phyloP scores from a whole-genome alignment of 2,888 invertebrate species.

The Cataglyphis albicans region DNA sequence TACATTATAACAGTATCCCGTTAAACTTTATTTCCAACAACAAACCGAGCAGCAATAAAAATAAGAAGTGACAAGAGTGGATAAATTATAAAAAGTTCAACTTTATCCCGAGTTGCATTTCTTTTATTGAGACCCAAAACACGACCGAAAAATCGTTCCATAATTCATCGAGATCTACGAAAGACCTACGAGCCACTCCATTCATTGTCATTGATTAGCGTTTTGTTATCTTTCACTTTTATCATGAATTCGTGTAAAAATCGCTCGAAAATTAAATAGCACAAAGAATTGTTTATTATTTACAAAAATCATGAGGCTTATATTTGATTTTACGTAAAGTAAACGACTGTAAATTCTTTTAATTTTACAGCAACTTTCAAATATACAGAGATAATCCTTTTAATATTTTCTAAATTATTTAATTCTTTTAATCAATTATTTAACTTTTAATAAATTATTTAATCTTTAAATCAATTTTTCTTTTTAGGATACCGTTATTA shows the following conservation, averaged over 20 bases:
- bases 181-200: neutral
- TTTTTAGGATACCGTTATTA: slow-evolving; percentile 11
- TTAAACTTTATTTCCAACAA: slow-evolving; percentile 46
- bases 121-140: slow-evolving; percentile 28
- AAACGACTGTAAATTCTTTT: neutral
- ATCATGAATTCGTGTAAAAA: slow-evolving; percentile 18
- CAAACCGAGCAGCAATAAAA: neutral
- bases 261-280: neutral
- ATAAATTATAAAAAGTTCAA: slow-evolving; percentile 29
- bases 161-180: slow-evolving; percentile 17
- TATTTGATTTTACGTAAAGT: neutral
- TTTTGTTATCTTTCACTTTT: slow-evolving; percentile 25
- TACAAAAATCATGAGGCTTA: neutral
- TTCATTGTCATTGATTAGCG: slow-evolving; percentile 35
- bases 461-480: neutral
- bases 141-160: slow-evolving; percentile 3
- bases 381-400: too few species aligned
- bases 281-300: slow-evolving; percentile 2
- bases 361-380: neutral
- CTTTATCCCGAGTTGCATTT: slow-evolving; percentile 18
- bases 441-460: too few species aligned
- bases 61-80: slow-evolving; percentile 13
- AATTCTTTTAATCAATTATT: too few species aligned
- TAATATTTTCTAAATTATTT: too few species aligned
- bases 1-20: slow-evolving; percentile 27